phyloP scores from a whole-genome alignment of 1,140 invertebrate genomes.

The Drosophila bipectinata region DNA sequence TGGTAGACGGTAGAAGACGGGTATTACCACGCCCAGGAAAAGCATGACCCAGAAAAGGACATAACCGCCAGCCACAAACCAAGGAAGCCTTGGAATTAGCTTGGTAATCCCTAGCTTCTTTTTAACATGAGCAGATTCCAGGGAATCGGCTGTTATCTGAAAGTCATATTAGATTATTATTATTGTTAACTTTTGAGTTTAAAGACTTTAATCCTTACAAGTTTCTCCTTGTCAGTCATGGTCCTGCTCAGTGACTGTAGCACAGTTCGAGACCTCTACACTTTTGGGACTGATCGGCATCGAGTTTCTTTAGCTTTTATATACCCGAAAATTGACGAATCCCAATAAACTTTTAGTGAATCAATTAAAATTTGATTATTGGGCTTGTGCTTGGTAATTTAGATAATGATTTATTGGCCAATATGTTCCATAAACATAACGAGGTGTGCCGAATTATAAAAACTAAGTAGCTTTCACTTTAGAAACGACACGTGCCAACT shows the following conservation, averaged over 20 bases:
- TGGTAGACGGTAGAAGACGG: constrained; percentile 61
- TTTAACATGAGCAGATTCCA: constrained; percentile 4
- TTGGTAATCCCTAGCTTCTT: neutral
- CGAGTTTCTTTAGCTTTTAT: constrained; percentile 14
- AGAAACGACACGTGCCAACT: neutral
- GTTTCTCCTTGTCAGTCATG: constrained; percentile 38
- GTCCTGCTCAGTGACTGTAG: constrained; percentile 1
- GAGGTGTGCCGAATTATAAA: constrained; percentile 1
- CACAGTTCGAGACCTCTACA: constrained; percentile 1
- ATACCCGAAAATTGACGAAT: constrained; percentile 3
- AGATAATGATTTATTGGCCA: constrained; percentile 21
- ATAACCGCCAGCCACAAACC: constrained; percentile 46
- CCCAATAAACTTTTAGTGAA: constrained; percentile 5
- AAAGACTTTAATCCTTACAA: constrained; percentile 11
- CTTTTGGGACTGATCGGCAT: neutral
- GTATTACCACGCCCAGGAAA: constrained; percentile 62
- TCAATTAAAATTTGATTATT: constrained; percentile 14
- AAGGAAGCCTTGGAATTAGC: constrained; percentile 12
- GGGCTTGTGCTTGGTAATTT: neutral
- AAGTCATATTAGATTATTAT: neutral
- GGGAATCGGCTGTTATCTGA: constrained; percentile 20
- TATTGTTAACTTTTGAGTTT: neutral
- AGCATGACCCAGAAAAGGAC: constrained; percentile 59
- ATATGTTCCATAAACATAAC: constrained; percentile 9
- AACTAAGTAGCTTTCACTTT: neutral